These are phyloP conservation scores for Germaria angustata DNA, from an alignment of 2,888 invertebrate genomes.

Conservation along the genomic window DNA sequence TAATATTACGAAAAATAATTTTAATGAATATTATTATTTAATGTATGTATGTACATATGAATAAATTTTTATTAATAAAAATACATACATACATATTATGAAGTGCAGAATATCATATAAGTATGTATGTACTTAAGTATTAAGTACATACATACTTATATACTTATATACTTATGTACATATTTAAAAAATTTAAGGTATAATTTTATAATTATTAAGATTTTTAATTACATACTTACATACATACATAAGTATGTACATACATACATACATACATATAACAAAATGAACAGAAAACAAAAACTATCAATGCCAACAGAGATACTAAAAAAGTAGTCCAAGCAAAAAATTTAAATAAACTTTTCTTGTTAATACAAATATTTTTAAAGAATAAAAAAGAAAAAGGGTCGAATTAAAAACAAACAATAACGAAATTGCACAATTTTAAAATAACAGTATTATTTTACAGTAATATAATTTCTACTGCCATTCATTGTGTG, in stretches of 20 bases:
- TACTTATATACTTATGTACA: too few species aligned
- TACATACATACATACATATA: neutral
- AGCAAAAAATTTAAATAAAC: neutral
- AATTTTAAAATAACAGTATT: constrained; percentile 35
- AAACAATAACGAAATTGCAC: constrained; percentile 19
- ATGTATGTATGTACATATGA: too few species aligned
- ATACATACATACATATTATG: too few species aligned
- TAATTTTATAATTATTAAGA: too few species aligned
- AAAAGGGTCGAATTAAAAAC: neutral
- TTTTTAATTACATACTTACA: neutral
- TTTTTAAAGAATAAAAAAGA: neutral
- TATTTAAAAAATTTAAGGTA: too few species aligned
- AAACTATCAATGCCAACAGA: constrained; percentile 1
- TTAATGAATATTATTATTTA: too few species aligned
- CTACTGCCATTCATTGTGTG: neutral
- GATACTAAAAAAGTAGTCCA: neutral
- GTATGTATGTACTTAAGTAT: too few species aligned
- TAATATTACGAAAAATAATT: too few species aligned
- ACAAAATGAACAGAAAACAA: neutral
- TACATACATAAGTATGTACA: neutral
- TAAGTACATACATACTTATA: too few species aligned
- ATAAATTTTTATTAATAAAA: too few species aligned
- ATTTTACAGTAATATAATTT: constrained; percentile 33
- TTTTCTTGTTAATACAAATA: constrained; percentile 36
- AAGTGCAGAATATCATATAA: too few species aligned